phyloP scores from a whole-genome alignment of 2,888 invertebrate genomes.

The Sminthurinus aureus region DNA sequence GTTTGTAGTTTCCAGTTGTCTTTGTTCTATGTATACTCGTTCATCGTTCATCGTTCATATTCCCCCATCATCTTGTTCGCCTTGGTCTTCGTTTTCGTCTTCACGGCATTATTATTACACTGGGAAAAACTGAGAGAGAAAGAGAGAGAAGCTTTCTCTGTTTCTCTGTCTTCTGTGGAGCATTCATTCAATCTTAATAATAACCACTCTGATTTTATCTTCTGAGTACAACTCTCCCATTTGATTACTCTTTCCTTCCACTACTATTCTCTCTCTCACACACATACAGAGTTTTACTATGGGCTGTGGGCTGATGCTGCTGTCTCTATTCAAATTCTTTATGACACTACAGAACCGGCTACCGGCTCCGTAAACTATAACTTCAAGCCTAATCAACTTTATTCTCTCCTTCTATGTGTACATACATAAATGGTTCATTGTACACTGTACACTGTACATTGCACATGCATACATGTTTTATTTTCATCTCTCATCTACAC shows the following conservation, averaged over 20 bases:
- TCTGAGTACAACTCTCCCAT: slow-evolving; percentile 20
- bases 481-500: not conserved
- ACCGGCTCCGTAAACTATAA: not conserved
- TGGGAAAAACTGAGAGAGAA: slow-evolving; percentile 4
- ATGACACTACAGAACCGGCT: slow-evolving; percentile 21
- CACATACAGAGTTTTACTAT: slow-evolving; percentile 8
- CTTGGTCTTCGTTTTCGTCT: not conserved
- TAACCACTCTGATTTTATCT: slow-evolving; percentile 21
- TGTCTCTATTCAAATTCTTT: slow-evolving; percentile 20
- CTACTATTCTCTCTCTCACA: no score
- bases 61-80: not conserved
- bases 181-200: slow-evolving; percentile 34
- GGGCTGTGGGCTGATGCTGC: no score
- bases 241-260: slow-evolving; percentile 29
- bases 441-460: not conserved
- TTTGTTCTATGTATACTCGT: no score
- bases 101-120: slow-evolving; percentile 26
- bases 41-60: no score
- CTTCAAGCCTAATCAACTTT: slow-evolving; percentile 1
- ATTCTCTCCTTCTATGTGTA: slow-evolving; percentile 10
- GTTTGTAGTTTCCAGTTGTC: no score
- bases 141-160: no score
- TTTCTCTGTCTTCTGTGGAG: not conserved
- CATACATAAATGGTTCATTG: not conserved
- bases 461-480: not conserved